These are phyloP conservation scores for Psammodynastes pulverulentus DNA, from an alignment of 2,113 vertebrate genomes.

Conservation along the genomic window DNA sequence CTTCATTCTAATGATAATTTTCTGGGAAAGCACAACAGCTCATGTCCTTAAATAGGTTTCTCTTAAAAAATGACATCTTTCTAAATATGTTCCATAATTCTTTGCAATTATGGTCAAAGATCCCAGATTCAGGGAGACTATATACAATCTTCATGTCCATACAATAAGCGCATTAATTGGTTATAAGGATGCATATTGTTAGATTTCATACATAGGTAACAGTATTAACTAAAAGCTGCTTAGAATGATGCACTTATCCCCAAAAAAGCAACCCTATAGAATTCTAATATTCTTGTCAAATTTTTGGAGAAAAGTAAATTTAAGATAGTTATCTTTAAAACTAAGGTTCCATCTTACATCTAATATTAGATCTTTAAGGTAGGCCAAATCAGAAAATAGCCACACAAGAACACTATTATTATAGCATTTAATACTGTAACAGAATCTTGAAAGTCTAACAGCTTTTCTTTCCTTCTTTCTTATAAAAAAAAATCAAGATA, in stretches of 20 bases:
- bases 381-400: neutral
- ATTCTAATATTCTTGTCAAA: neutral
- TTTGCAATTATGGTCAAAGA: neutral
- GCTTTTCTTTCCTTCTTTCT: neutral
- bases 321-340: neutral
- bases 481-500: neutral
- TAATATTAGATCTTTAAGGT: neutral
- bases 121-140: neutral
- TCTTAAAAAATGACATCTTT: neutral
- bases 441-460: neutral
- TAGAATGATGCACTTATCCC: neutral
- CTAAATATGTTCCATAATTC: neutral
- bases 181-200: neutral
- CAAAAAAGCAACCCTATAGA: neutral
- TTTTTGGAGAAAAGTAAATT: neutral
- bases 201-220: neutral
- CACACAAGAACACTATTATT: neutral
- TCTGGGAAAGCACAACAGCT: neutral
- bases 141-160: neutral
- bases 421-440: neutral
- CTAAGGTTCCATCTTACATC: neutral
- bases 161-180: neutral
- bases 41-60: neutral
- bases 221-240: neutral
- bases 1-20: neutral